Conservation (phyloP, 2,113 vertebrate species). For the Stercorarius parasiticus region DNA sequence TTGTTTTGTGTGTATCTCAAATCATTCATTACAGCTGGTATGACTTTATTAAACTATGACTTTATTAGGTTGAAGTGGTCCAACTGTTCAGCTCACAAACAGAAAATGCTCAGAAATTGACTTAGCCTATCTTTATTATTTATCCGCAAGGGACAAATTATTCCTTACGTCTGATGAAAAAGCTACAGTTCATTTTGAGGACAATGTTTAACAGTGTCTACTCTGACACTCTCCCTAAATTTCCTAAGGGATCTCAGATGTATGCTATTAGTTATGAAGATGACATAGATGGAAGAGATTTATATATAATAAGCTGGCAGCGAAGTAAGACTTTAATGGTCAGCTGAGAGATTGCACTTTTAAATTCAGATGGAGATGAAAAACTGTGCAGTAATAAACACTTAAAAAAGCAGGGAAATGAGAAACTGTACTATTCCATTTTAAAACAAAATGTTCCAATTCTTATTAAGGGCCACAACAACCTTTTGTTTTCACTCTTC, state of each 20-base stretch:
- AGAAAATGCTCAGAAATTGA: background rate
- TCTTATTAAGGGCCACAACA: background rate
- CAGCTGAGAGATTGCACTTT: background rate
- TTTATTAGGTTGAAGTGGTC: background rate
- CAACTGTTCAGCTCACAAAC: background rate
- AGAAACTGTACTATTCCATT: background rate
- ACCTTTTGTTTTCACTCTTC: background rate
- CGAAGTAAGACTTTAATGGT: background rate
- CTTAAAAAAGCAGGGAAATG: background rate
- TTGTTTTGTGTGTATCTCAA: background rate
- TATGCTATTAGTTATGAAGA: constrained; percentile 6
- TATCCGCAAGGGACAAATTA: background rate
- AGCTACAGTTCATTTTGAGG: background rate
- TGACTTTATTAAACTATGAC: background rate
- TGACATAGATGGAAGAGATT: background rate
- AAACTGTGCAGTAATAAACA: background rate
- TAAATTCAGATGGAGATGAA: constrained; percentile 8
- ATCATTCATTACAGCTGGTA: background rate
- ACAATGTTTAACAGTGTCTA: background rate
- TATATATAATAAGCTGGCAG: background rate
- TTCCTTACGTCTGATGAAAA: background rate
- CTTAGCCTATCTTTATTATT: background rate
- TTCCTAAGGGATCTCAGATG: background rate
- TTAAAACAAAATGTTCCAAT: background rate
- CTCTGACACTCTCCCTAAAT: background rate